Evolutionary conservation across 1,140 invertebrate species (phyloP).

Genomic region (Carcinoscorpius rotundicauda): DNA sequence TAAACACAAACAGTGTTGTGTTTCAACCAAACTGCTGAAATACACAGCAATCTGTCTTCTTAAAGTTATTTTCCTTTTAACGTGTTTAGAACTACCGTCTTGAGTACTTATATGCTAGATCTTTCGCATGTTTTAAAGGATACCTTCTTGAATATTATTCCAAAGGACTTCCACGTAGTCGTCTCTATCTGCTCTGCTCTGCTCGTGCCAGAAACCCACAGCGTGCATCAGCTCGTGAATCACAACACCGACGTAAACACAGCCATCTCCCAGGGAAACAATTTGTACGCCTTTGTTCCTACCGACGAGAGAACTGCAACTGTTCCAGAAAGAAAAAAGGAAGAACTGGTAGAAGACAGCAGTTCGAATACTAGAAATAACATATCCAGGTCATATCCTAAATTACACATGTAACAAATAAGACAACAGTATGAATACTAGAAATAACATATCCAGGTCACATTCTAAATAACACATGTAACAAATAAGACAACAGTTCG

Average conservation of each 20-base stretch:
- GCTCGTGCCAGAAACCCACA: constrained; percentile 50
- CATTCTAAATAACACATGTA: too few species aligned
- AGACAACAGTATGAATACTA: too few species aligned
- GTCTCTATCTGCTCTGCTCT: constrained; percentile 49
- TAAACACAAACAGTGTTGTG: too few species aligned
- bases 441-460: too few species aligned
- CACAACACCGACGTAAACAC: constrained; percentile 47
- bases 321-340: background rate
- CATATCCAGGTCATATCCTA: too few species aligned
- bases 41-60: background rate
- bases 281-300: constrained; percentile 7
- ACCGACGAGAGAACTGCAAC: background rate
- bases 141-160: constrained; percentile 43
- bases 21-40: too few species aligned
- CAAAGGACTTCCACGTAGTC: constrained; percentile 46
- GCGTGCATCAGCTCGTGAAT: constrained; percentile 75
- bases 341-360: too few species aligned
- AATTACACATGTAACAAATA: too few species aligned
- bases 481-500: too few species aligned
- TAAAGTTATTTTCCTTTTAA: background rate
- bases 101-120: background rate
- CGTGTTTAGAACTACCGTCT: too few species aligned
- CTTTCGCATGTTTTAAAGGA: background rate
- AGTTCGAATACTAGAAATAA: too few species aligned
- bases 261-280: constrained; percentile 16